phyloP scores from a whole-genome alignment of 2,797 vertebrate genomes.

The Pristis pectinata region DNA sequence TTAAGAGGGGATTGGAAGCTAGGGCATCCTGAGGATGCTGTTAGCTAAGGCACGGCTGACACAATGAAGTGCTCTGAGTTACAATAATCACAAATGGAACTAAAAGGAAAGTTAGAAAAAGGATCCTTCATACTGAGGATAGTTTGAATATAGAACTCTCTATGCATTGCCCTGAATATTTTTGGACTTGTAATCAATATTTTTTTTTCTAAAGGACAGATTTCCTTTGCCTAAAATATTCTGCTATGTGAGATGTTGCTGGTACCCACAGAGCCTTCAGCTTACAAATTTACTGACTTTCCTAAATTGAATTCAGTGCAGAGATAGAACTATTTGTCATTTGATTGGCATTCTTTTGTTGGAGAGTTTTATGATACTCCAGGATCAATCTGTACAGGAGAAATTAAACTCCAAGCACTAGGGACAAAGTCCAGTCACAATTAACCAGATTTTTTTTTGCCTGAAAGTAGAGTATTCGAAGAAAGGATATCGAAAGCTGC shows the following conservation, averaged over 20 bases:
- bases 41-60: no score
- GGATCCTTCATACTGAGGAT: background rate
- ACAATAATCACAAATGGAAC: background rate
- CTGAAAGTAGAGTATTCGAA: slow-evolving; percentile 57
- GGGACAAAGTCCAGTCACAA: background rate
- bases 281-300: background rate
- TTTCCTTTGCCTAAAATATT: background rate
- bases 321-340: background rate
- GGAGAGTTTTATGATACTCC: background rate
- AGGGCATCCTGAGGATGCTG: no score
- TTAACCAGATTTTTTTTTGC: slow-evolving; percentile 47
- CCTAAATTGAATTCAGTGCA: background rate
- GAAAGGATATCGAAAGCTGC: slow-evolving; percentile 56
- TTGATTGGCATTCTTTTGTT: background rate
- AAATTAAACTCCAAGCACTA: background rate
- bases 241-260: background rate
- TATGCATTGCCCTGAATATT: background rate
- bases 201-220: background rate
- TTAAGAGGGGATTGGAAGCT: no score
- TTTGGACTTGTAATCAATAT: background rate
- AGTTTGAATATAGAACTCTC: background rate
- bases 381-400: background rate
- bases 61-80: no score
- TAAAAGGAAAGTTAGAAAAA: background rate
- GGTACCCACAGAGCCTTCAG: background rate